These are phyloP conservation scores for Momotus momota DNA, from an alignment of 2,797 vertebrate genomes.

Conservation along the genomic window DNA sequence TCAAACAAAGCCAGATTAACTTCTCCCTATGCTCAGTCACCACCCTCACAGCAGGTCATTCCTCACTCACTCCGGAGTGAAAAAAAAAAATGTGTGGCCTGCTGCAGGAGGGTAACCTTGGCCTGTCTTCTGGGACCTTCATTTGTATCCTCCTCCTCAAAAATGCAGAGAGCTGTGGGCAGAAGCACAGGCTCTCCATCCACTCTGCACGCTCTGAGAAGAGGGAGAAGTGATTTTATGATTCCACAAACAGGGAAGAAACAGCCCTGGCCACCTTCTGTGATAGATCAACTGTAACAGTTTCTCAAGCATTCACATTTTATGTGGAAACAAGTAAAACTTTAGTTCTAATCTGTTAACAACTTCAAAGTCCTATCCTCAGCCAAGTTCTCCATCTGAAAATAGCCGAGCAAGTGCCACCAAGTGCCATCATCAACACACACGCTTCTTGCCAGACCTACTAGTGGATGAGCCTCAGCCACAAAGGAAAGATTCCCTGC, in stretches of 20 bases:
- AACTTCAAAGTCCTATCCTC: not conserved
- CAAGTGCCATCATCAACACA: not conserved
- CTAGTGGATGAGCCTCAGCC: not conserved
- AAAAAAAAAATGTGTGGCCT: not conserved
- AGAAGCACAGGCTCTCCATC: not conserved
- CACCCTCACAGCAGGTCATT: rapidly evolving
- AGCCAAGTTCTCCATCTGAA: not conserved
- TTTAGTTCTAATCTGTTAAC: not conserved
- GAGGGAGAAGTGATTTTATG: not conserved
- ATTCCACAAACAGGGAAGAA: not conserved
- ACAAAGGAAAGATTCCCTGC: not conserved
- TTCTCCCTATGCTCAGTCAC: not conserved
- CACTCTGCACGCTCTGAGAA: not conserved
- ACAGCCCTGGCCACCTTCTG: not conserved
- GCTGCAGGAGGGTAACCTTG: not conserved
- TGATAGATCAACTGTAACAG: not conserved
- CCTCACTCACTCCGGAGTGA: not conserved
- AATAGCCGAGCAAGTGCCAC: not conserved
- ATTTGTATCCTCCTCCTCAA: not conserved
- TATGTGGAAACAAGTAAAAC: not conserved
- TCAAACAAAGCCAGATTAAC: not conserved
- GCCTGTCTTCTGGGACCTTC: not conserved
- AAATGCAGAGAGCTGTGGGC: rapidly evolving
- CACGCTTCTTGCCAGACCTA: not conserved
- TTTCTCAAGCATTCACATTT: not conserved